Evolutionary conservation across 2,888 invertebrate species (phyloP).

Genomic region (Odontocerum albicorne): DNA sequence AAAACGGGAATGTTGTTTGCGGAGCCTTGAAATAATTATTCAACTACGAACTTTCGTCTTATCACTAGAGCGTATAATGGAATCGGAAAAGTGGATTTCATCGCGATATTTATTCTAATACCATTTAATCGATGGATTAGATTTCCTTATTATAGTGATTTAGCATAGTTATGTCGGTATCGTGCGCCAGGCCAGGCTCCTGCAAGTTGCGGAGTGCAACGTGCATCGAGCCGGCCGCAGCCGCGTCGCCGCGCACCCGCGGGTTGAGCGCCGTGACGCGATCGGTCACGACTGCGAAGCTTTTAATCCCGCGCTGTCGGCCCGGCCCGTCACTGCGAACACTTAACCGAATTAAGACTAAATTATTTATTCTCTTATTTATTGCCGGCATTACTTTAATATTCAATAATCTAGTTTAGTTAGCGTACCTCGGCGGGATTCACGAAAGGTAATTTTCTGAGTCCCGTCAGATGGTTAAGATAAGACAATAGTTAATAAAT

Average conservation of each 20-base stretch:
- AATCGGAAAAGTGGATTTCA: slow-evolving; percentile 8
- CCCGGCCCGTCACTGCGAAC: slow-evolving; percentile 14
- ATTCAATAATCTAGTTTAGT: slow-evolving; percentile 24
- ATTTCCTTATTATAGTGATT: not conserved
- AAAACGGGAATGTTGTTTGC: slow-evolving; percentile 16
- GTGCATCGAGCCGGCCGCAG: not conserved
- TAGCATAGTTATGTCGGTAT: not conserved
- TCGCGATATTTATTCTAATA: not conserved
- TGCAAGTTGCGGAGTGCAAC: slow-evolving; percentile 31
- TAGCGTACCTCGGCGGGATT: slow-evolving; percentile 49
- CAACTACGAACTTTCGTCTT: slow-evolving; percentile 6
- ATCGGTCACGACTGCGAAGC: slow-evolving; percentile 30
- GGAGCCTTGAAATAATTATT: slow-evolving; percentile 17
- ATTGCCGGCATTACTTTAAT: slow-evolving; percentile 17
- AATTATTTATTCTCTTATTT: slow-evolving; percentile 33
- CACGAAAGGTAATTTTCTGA: slow-evolving; percentile 60
- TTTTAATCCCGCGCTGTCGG: slow-evolving; percentile 28
- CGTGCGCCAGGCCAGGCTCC: slow-evolving; percentile 10
- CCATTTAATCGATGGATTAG: not conserved
- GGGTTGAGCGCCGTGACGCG: slow-evolving; percentile 32
- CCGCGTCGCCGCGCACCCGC: slow-evolving; percentile 12
- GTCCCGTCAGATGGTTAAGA: slow-evolving; percentile 20
- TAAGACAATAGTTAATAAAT: slow-evolving; percentile 13
- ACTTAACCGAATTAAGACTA: slow-evolving; percentile 22
- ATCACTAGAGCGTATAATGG: slow-evolving; percentile 12